A percentile compares a stretch with the other conserved stretches of the same genome.
Evolutionary conservation across 2,797 vertebrate genomes (phyloP).

Genomic region (Phylloscopus collybita): DNA sequence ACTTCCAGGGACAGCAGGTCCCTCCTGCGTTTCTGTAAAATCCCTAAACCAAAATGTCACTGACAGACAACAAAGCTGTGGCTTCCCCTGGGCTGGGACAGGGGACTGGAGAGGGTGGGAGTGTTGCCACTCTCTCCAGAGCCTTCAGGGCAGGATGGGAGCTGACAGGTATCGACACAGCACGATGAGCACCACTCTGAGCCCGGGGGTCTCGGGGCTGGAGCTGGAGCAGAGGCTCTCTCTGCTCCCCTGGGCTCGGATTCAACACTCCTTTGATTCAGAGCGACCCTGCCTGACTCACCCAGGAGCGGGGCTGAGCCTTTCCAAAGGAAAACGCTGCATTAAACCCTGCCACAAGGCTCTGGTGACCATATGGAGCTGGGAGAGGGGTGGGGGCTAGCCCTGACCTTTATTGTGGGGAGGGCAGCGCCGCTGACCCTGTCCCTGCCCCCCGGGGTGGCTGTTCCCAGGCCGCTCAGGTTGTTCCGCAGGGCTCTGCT

Average conservation of each 20-base stretch:
- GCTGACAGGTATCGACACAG: fast-evolving
- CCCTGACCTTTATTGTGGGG: conserved; percentile 10
- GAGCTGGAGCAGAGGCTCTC: neutral
- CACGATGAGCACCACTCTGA: fast-evolving
- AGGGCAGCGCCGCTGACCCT: neutral
- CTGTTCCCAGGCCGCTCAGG: neutral
- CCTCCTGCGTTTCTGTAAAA: neutral
- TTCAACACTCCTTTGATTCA: fast-evolving
- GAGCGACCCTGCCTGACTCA: neutral
- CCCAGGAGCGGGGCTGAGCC: neutral
- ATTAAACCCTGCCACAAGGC: neutral
- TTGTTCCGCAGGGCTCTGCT: neutral
- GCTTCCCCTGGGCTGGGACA: neutral
- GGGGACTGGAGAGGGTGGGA: neutral
- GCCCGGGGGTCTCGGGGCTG: fast-evolving
- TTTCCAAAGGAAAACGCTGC: neutral
- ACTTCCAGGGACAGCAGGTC: neutral
- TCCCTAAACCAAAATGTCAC: neutral
- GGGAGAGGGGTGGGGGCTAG: neutral
- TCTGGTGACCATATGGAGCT: conserved; percentile 18
- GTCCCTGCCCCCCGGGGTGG: neutral
- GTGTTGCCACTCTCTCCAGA: fast-evolving
- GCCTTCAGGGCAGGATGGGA: neutral
- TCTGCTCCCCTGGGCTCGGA: fast-evolving
- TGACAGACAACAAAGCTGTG: too few species aligned